These are phyloP conservation scores for Pelagia noctiluca DNA, from an alignment of 30 jellyfish, hydroid and myxozoan species.

Conservation along the genomic window DNA sequence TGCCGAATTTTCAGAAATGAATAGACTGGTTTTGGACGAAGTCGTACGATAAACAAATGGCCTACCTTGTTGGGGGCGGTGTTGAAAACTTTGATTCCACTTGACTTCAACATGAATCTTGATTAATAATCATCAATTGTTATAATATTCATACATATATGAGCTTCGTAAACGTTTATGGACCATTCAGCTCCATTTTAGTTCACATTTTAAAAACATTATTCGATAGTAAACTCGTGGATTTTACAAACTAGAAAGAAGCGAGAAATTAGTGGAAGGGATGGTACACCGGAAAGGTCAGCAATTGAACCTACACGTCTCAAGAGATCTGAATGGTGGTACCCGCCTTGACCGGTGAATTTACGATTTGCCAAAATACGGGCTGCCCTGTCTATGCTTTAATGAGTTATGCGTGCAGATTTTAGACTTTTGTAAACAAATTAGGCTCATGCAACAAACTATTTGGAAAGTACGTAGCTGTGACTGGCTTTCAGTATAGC, in stretches of 20 bases:
- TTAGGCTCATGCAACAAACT: too few relatives aligned
- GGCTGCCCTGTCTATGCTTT: too few relatives aligned
- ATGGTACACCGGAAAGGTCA: conserved; percentile 2
- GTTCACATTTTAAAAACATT: neutral
- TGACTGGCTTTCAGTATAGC: too few relatives aligned
- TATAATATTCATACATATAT: neutral
- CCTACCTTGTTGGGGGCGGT: conserved; percentile 72
- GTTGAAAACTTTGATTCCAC: conserved; percentile 62
- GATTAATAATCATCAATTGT: neutral
- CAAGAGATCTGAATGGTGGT: neutral
- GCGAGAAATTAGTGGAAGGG: neutral
- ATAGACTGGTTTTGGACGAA: neutral
- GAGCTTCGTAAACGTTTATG: neutral
- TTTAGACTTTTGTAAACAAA: too few relatives aligned
- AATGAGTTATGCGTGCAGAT: too few relatives aligned
- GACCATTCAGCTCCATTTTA: neutral
- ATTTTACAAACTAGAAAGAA: neutral
- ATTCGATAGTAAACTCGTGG: neutral
- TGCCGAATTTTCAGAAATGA: neutral
- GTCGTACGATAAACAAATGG: neutral
- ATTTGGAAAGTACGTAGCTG: too few relatives aligned
- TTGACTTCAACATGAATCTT: conserved; percentile 77
- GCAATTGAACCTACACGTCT: conserved; percentile 15
- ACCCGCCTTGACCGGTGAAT: conserved; percentile 9
- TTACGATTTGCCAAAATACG: neutral